Base-by-base conservation (phyloP, 2,113 vertebrate genomes). In the Cathartes aura region DNA sequence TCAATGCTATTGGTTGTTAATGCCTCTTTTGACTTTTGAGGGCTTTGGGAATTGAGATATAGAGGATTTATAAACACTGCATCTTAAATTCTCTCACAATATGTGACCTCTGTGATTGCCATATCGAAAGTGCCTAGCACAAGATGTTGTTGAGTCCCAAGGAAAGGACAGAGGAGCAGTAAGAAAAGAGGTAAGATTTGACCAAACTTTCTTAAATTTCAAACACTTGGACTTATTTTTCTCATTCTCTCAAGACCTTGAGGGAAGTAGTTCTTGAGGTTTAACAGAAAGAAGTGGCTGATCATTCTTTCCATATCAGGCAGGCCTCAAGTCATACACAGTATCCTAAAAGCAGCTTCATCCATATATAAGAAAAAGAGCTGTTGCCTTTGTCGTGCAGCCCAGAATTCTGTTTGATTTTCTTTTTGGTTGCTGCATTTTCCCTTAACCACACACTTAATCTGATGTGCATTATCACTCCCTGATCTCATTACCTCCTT, bases 401-500 rank as follows among this genome's bases (percentile, higher is more conserved):
- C 72, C 89, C 86, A 94, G 83, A 91, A 75, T 55, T 83, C 38
- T 78, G 14, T 81, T 92, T 89, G 26, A 62, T 83, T 90, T 95
- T 95, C 52, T 67, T 89, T 95, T 72, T 72, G 50, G 59, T 70
- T 86, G 24, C 52, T 84, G 36, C 29, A 48, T 93, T 96, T 91
- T 92, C 23, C 29, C 29, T 83, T 84, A 95, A 72, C 71, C 90
- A 71, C 89, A 89, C 7, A 38, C 60, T 89, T 87, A 79, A 83
- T 95, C n/a, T 82, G 91, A 95, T 75, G 89, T 84, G 52, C 38
- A 32, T 97, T 97, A 87, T 95, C 90, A 89, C 52, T 84, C 86
- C 56, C 34, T 82, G 89, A 87, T 96, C 76, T 97, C 80, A 75
- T 93, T 93, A 87, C 43, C 34, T 96, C 76, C 71, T 92, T 94